phyloP scores from a whole-genome alignment of 1,140 invertebrate species.

The Caenorhabditis elegans region WBcel235 BX284605.5:12160001-12160500 shows the following conservation, averaged over 20 bases:
- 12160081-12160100: background rate
- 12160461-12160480: too few relatives aligned
- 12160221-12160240: background rate
- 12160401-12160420: background rate
- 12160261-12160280: background rate
- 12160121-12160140: background rate
- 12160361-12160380: background rate
- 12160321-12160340: background rate
- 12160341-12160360: slow-evolving; percentile 23
- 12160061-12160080: background rate
- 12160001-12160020: too few relatives aligned
- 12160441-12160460: too few relatives aligned
- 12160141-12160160: too few relatives aligned
- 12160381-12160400: background rate
- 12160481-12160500: too few relatives aligned
- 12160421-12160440: slow-evolving; percentile 6
- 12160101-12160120: slow-evolving; percentile 20
- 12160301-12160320: slow-evolving; percentile 9
- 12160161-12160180: background rate
- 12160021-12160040: too few relatives aligned
- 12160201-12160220: background rate
- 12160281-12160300: background rate
- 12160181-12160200: slow-evolving; percentile 1
- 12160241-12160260: background rate
- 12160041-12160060: background rate